Evolutionary conservation across 1,140 invertebrate genomes (phyloP), one percentile per base, ranked within the genome.

Genomic region (Helicoverpa armigera): DNA sequence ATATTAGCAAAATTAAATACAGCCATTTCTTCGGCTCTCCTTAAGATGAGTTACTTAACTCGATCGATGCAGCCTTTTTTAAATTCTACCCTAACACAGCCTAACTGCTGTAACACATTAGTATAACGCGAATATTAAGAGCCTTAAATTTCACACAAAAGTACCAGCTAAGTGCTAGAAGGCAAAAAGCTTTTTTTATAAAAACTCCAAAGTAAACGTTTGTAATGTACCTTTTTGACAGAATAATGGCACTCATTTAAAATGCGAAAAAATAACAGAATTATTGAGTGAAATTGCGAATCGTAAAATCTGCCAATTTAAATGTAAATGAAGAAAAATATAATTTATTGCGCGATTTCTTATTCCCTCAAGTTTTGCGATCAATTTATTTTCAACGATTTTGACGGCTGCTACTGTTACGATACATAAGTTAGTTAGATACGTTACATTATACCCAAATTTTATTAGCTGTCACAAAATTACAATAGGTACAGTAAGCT

Each of bases 161-260:
- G n/a, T 50, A 50, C 18, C 43, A 69, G n/a, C 65, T 69, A 50
- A 50, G 65, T 69, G 65, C 16, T 58, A 58, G n/a, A 58, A 18
- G n/a, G n/a, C 65, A 69, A 69, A 69, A 69, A 69, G 65, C 65
- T 69, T 69, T 69, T 67, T 69, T 16, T 14, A 67, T 3, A 16
- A 67, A 50, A 23, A 51, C 23, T 61, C 23, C 14, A 61, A 61
- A 61, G 58, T 61, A 29, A 61, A 61, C 58, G 58, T 31, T 61
- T 61, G 23, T 13, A 23, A 61, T 61, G n/a, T 61, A 61, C 58
- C 23, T 61, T 31, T 61, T 29, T 61, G 58, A 48, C 63, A 67
- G 63, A 50, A 67, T 48, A 67, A 18, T 18, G 63, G n/a, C 63
- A n/a, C 48, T 11, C 13, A 67, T 43, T 14, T 65, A 29, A 43